Base-by-base conservation (phyloP, 2,113 vertebrate species). In the Smithornis capensis region DNA sequence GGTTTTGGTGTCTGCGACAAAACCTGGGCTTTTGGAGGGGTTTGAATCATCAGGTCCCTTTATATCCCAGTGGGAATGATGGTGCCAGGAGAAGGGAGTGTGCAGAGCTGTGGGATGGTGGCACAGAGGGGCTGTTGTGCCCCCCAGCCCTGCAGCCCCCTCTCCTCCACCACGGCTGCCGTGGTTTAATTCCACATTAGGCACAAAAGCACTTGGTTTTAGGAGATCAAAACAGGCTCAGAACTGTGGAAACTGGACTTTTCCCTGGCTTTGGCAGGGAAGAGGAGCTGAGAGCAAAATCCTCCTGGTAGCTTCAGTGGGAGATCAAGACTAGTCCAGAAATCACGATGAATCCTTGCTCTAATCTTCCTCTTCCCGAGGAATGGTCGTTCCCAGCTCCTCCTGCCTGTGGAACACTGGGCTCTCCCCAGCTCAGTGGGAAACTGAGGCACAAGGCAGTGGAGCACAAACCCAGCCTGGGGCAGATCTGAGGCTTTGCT, bases 141-240 rank as follows among this genome's bases (percentile, higher is more conserved):
- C 37, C 37, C 59, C 50, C 47, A 7, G 49, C 6, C 37, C 47
- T 0, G 6, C 38, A 1, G 4, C 68, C 7, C 5, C 0, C 15
- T 1, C 74, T 19, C 62, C 65, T 33, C 37, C 24, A 0, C 3
- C 7, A 0, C 0, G 2, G 50, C 67, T 19, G 37, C 68, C 0
- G 31, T 0, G 4, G 1, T 52, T 87, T 84, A 71, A 71, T 87
- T 78, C 84, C 9, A 1, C 23, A 22, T 77, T 78, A 84, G 24
- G 75, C 52, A 3, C 14, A 55, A 83, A 47, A 9, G 17, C 22
- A 1, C 12, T 24, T 0, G 25, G 74, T 3, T 93, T 92, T 44
- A 64, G 50, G 65, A 27, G 95, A 78, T 92, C 77, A 87, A 68
- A 22, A 29, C 0, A 2, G 86, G 7, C 86, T 94, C 73, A 29